phyloP scores from a whole-genome alignment of 1,140 invertebrate species.

The Ganaspis sp. region DNA sequence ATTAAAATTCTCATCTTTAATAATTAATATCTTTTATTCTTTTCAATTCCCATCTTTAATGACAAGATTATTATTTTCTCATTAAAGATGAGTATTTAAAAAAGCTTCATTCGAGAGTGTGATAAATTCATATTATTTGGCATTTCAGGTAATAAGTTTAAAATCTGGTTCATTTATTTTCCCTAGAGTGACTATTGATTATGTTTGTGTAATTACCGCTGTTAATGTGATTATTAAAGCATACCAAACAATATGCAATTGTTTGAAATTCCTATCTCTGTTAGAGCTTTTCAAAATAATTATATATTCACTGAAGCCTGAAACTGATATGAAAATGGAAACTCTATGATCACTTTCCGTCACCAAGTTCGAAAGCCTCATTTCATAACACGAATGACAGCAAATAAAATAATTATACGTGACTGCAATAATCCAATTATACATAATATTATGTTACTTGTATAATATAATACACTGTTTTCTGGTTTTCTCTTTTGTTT shows the following conservation, averaged over 20 bases:
- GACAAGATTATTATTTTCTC: too few species aligned
- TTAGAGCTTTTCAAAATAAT: not conserved
- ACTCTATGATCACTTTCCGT: not conserved
- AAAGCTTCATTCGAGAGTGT: too few species aligned
- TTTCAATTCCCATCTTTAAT: too few species aligned
- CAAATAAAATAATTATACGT: too few species aligned
- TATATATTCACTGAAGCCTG: not conserved
- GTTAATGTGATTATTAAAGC: not conserved
- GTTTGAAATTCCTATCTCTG: not conserved
- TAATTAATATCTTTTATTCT: too few species aligned
- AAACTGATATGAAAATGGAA: not conserved
- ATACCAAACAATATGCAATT: not conserved
- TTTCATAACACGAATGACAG: not conserved
- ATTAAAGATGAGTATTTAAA: too few species aligned
- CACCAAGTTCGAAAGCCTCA: not conserved
- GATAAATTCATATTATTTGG: not conserved
- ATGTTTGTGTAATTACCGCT: not conserved
- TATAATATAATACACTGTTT: too few species aligned
- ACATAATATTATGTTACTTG: too few species aligned
- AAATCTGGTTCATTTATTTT: not conserved
- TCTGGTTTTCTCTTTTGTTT: not conserved
- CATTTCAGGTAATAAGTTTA: not conserved
- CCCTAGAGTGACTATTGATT: not conserved
- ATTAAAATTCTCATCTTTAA: too few species aligned
- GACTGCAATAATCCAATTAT: too few species aligned